Conservation (phyloP, 2,888 invertebrate species). For the Brachyopa scutellaris region DNA sequence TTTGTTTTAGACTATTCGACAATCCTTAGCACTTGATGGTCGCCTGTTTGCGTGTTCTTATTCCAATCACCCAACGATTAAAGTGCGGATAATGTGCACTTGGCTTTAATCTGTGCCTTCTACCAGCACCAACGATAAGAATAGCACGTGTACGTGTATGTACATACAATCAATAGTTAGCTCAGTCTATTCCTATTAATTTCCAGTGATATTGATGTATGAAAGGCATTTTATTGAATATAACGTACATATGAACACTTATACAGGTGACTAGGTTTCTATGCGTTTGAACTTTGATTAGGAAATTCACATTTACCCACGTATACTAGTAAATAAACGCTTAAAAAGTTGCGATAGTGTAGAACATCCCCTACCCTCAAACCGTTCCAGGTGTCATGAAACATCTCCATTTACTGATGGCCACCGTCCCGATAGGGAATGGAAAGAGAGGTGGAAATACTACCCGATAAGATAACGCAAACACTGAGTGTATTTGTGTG, state of each 20-base stretch:
- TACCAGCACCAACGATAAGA: background rate
- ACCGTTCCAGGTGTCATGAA: slow-evolving; percentile 13
- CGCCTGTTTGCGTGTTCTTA: slow-evolving; percentile 13
- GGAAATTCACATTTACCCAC: too few species aligned
- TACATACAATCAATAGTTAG: too few species aligned
- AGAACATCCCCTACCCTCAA: background rate
- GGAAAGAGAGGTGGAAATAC: slow-evolving; percentile 19
- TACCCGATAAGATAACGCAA: slow-evolving; percentile 57
- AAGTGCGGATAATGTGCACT: background rate
- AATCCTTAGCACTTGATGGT: background rate
- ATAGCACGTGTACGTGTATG: too few species aligned
- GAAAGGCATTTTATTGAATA: too few species aligned
- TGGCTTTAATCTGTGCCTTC: slow-evolving; percentile 2
- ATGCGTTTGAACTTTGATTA: too few species aligned
- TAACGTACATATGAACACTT: too few species aligned
- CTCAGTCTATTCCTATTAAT: too few species aligned
- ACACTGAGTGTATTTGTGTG: slow-evolving; percentile 9
- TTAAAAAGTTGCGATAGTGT: background rate
- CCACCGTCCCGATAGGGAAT: slow-evolving; percentile 37
- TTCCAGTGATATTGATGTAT: too few species aligned
- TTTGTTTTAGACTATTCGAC: background rate
- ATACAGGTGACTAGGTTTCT: too few species aligned
- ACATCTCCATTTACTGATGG: slow-evolving; percentile 31
- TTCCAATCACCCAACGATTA: background rate
- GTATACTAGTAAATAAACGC: too few species aligned